A percentile compares a stretch with the other conserved stretches of the same genome.
phyloP scores from a whole-genome alignment of 2,888 invertebrate genomes.

The Meiosimyza decipiens region DNA sequence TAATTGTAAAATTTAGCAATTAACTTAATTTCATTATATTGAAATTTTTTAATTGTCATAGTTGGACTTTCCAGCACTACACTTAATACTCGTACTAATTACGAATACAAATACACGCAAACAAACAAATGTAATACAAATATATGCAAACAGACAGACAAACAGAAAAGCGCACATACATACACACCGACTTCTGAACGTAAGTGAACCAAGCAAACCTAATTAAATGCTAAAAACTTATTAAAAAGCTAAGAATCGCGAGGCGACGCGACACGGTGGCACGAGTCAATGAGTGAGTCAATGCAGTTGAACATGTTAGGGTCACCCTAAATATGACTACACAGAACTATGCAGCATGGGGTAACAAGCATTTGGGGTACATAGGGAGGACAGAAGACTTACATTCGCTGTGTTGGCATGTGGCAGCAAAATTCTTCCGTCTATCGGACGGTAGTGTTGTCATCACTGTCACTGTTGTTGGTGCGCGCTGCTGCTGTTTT shows the following conservation, averaged over 20 bases:
- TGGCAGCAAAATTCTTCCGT: not conserved
- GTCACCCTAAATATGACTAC: not conserved
- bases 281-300: slow-evolving; percentile 8
- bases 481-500: not conserved
- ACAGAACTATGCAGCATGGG: too few relatives aligned
- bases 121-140: not conserved
- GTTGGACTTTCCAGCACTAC: slow-evolving; percentile 41
- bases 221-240: slow-evolving; percentile 36
- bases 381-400: not conserved
- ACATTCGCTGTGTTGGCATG: not conserved
- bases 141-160: not conserved
- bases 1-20: slow-evolving; percentile 62
- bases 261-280: not conserved
- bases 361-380: not conserved
- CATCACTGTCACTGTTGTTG: slow-evolving; percentile 12
- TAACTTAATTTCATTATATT: slow-evolving; percentile 62
- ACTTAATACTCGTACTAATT: slow-evolving; percentile 48
- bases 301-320: slow-evolving; percentile 5
- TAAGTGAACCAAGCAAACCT: slow-evolving; percentile 25
- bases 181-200: not conserved
- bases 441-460: slow-evolving; percentile 6
- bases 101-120: slow-evolving; percentile 50
- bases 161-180: not conserved
- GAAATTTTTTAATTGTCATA: slow-evolving; percentile 55
- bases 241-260: slow-evolving; percentile 9